Percentiles rank a stretch among this genome's conserved stretches.
Conservation (phyloP, 2,113 vertebrate genomes). For the Alosa alosa region DNA sequence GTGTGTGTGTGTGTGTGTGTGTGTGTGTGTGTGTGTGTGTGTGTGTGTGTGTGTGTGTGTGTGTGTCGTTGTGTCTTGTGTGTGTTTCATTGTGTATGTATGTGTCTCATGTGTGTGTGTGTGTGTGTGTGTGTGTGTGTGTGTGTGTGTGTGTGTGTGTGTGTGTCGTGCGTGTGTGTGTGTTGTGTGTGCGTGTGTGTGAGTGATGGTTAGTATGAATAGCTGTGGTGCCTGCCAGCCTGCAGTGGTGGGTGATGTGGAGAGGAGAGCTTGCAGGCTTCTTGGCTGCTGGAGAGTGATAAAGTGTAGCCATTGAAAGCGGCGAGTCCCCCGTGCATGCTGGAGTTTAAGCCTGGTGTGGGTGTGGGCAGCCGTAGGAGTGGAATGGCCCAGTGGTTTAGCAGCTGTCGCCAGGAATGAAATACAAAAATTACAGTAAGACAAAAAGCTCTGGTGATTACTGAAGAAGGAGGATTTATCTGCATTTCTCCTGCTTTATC, state of each 20-base stretch:
- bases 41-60: not conserved
- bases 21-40: not conserved
- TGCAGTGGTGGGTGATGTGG: not conserved
- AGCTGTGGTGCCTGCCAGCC: not conserved
- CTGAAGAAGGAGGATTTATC: not conserved
- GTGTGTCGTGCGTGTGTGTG: not conserved
- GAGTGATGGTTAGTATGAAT: not conserved
- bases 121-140: not conserved
- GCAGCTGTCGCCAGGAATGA: conserved; percentile 21
- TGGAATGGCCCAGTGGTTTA: conserved; percentile 21
- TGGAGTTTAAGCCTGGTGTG: conserved; percentile 24
- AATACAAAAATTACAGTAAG: not conserved
- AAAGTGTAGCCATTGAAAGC: conserved; percentile 18
- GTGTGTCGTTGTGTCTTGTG: no score
- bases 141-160: not conserved
- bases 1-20: not conserved
- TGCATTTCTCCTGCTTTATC: not conserved
- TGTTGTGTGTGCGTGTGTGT: not conserved
- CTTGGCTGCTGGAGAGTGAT: conserved; percentile 35
- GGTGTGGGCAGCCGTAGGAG: not conserved
- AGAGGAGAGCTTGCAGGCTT: not conserved
- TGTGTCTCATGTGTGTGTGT: not conserved
- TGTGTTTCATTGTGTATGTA: not conserved
- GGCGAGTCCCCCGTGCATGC: conserved; percentile 15
- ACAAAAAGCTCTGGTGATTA: not conserved